Evolutionary conservation across 2,113 vertebrate genomes (phyloP).

Genomic region (Cochlearius cochlearius): DNA sequence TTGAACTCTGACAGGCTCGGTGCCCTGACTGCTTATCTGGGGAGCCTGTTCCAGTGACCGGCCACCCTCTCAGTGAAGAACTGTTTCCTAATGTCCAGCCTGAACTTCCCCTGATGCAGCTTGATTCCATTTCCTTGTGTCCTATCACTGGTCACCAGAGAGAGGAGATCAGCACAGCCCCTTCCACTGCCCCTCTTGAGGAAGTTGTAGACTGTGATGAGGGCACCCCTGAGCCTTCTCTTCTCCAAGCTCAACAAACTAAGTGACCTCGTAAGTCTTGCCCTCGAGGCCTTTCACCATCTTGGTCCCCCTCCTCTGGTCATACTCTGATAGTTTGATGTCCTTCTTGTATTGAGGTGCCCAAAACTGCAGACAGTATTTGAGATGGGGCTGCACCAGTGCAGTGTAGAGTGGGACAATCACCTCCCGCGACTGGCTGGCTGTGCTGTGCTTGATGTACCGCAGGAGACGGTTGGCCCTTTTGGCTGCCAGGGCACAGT

Average conservation of each 20-base stretch:
- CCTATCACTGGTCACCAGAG: neutral
- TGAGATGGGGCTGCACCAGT: neutral
- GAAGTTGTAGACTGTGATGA: neutral
- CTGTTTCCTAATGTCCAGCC: neutral
- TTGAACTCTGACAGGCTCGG: neutral
- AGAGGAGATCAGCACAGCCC: neutral
- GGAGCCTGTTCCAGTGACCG: neutral
- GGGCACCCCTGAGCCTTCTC: neutral
- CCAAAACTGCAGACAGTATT: neutral
- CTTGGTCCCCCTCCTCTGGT: neutral
- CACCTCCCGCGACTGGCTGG: accelerated
- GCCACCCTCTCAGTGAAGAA: neutral
- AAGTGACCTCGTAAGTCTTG: neutral
- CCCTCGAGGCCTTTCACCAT: accelerated
- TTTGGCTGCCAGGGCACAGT: neutral
- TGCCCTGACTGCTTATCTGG: neutral
- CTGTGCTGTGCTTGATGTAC: neutral
- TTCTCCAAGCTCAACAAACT: neutral
- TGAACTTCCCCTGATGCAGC: neutral
- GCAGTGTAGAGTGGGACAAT: accelerated
- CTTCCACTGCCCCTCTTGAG: neutral
- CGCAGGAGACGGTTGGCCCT: neutral
- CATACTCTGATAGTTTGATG: neutral
- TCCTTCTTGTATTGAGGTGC: too few species aligned
- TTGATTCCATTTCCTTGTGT: neutral